These are phyloP conservation scores for Chesias legatella DNA, from an alignment of 2,888 invertebrate genomes.

Conservation along the genomic window DNA sequence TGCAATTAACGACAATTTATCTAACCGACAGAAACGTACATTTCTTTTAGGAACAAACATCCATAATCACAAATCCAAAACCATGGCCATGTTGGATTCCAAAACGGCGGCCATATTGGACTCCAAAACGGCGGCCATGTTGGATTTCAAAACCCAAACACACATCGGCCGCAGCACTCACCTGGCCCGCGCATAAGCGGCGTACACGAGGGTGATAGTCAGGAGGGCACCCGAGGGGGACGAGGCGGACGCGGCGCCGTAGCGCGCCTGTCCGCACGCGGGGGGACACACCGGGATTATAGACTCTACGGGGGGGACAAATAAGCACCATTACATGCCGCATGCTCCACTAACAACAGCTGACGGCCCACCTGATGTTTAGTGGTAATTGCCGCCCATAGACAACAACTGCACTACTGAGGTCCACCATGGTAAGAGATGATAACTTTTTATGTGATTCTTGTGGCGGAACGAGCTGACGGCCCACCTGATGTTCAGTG, in stretches of 20 bases:
- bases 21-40: no score
- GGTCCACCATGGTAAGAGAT: no score
- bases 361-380: no score
- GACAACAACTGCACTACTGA: no score
- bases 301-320: conserved; percentile 82
- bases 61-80: no score
- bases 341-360: not conserved
- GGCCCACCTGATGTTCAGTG: no score
- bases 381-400: no score
- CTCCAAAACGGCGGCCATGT: not conserved
- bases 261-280: conserved; percentile 88
- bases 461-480: no score
- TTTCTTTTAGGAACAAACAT: no score
- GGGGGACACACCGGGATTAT: conserved; percentile 96
- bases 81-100: no score
- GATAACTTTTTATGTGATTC: no score
- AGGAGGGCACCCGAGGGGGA: conserved; percentile 36
- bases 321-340: conserved; percentile 15
- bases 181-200: conserved; percentile 44
- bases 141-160: not conserved
- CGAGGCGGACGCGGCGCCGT: conserved; percentile 70
- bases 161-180: conserved; percentile 32
- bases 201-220: conserved; percentile 37
- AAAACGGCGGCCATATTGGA: not conserved
- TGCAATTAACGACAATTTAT: no score